Conservation (phyloP, 2,797 vertebrate genomes). For the Lindbergichthys nudifrons region DNA sequence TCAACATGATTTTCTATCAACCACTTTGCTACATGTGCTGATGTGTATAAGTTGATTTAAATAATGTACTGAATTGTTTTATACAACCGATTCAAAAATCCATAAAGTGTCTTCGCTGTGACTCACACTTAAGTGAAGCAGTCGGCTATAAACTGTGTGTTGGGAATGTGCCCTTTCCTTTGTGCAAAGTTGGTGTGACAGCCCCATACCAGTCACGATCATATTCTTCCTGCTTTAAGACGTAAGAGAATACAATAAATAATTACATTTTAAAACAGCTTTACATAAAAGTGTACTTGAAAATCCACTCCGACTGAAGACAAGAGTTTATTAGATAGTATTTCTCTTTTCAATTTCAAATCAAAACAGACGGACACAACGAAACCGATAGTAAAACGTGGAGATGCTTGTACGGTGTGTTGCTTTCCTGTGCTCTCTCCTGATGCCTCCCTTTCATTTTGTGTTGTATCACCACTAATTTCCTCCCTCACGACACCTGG, state of each 20-base stretch:
- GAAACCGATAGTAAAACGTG: conserved; percentile 16
- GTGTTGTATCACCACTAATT: conserved; percentile 47
- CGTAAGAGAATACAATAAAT: conserved; percentile 37
- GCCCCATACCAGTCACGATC: background rate
- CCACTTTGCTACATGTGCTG: background rate
- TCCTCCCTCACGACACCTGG: conserved; percentile 36
- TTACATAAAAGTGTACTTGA: background rate
- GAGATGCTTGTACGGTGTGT: conserved; percentile 32
- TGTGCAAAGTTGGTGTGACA: conserved; percentile 14
- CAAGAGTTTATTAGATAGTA: conserved; percentile 25
- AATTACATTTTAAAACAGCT: conserved; percentile 16
- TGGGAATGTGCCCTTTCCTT: conserved; percentile 4
- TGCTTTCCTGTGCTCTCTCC: conserved; percentile 12
- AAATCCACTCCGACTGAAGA: conserved; percentile 19
- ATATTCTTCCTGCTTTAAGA: conserved; percentile 9
- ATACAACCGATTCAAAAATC: background rate
- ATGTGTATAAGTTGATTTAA: background rate
- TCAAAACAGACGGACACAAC: conserved; percentile 26
- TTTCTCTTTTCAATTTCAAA: conserved; percentile 33
- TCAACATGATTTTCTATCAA: background rate
- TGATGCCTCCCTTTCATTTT: conserved; percentile 23
- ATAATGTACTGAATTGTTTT: background rate
- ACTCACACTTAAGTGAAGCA: conserved; percentile 6
- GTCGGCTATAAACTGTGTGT: background rate
- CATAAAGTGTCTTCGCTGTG: background rate